Evolutionary conservation across 2,888 invertebrate genomes (phyloP).

Genomic region (Hyposoter dolosus): DNA sequence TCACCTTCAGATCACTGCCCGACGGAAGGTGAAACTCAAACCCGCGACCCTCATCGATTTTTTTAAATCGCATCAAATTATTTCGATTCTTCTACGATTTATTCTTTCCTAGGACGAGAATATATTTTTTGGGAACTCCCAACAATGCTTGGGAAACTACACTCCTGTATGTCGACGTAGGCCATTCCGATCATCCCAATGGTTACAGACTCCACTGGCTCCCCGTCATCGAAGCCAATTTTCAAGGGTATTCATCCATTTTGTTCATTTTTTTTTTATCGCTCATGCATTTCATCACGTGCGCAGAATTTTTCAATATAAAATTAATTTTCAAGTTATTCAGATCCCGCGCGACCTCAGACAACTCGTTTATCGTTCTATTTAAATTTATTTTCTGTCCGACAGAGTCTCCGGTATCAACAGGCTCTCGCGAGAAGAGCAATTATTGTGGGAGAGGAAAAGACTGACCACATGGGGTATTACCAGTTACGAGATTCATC

Average conservation of each 20-base stretch:
- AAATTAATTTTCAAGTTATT: neutral
- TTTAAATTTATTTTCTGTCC: slow-evolving; percentile 25
- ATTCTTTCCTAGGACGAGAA: slow-evolving; percentile 87
- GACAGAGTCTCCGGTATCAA: slow-evolving; percentile 85
- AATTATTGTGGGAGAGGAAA: slow-evolving; percentile 95
- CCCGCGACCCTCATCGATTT: neutral
- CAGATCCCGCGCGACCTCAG: neutral
- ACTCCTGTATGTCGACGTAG: slow-evolving; percentile 94
- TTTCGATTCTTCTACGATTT: neutral
- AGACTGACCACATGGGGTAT: slow-evolving; percentile 97
- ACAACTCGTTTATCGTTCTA: neutral
- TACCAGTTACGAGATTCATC: slow-evolving; percentile 95
- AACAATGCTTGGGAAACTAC: slow-evolving; percentile 96
- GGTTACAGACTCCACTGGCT: slow-evolving; percentile 91
- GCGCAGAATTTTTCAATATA: neutral
- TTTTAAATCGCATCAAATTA: neutral
- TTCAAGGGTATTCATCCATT: slow-evolving; percentile 83
- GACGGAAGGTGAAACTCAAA: slow-evolving; percentile 87
- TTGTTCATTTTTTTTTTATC: neutral
- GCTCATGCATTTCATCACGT: neutral
- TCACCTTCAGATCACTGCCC: slow-evolving; percentile 91
- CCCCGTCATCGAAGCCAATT: slow-evolving; percentile 92
- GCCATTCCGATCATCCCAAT: slow-evolving; percentile 87
- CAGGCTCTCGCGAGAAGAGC: slow-evolving; percentile 94
- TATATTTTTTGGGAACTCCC: slow-evolving; percentile 96